Percentiles rank a stretch among this genome's conserved stretches.
Evolutionary conservation across 2,113 vertebrate genomes (phyloP).

Genomic region (rabbit (Oryctolagus cuniculus)): mOryCun1.1 NC_091433.1:15264501-15265000

Average conservation of each 20-base stretch:
- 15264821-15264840: slow-evolving; percentile 21
- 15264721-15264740: slow-evolving; percentile 55
- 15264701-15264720: neutral
- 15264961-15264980: slow-evolving; percentile 81
- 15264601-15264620: neutral
- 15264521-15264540: too few relatives aligned
- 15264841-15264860: slow-evolving; percentile 53
- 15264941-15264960: slow-evolving; percentile 76
- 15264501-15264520: neutral
- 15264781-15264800: slow-evolving; percentile 4
- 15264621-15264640: slow-evolving; percentile 39
- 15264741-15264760: neutral
- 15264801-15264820: slow-evolving; percentile 62
- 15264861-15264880: slow-evolving; percentile 79
- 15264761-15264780: slow-evolving; percentile 40
- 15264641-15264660: neutral
- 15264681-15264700: slow-evolving; percentile 49
- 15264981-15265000: slow-evolving; percentile 81
- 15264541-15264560: neutral
- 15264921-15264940: slow-evolving; percentile 79
- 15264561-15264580: slow-evolving; percentile 23
- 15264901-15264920: slow-evolving; percentile 70
- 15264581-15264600: slow-evolving; percentile 35
- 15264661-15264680: neutral
- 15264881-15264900: slow-evolving; percentile 76